These are phyloP conservation scores for Pseudococcus viburni DNA, from an alignment of 2,888 invertebrate genomes.

Conservation along the genomic window DNA sequence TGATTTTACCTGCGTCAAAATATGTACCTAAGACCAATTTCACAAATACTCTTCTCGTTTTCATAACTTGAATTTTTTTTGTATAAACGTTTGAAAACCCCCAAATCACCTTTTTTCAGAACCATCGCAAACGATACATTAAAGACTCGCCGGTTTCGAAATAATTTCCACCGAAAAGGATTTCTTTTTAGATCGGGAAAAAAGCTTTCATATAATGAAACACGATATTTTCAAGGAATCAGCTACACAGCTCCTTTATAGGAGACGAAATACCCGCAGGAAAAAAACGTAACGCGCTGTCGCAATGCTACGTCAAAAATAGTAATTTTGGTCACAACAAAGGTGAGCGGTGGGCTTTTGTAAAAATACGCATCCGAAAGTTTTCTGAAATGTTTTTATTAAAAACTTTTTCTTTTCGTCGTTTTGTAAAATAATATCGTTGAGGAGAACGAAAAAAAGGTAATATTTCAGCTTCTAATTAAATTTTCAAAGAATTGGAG, in stretches of 20 bases:
- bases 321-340: constrained; percentile 21
- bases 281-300: neutral
- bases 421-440: constrained; percentile 15
- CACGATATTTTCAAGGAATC: constrained; percentile 10
- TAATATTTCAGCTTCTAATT: constrained; percentile 25
- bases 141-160: neutral
- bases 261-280: neutral
- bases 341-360: constrained; percentile 14
- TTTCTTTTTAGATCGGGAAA: neutral
- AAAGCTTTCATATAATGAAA: constrained; percentile 24
- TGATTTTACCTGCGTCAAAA: too few species aligned
- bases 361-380: constrained; percentile 16
- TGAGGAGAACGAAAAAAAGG: neutral
- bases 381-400: constrained; percentile 20
- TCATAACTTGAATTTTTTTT: too few species aligned
- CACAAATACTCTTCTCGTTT: too few species aligned
- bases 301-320: constrained; percentile 2
- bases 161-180: constrained; percentile 2
- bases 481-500: constrained; percentile 6
- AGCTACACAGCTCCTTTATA: neutral
- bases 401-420: constrained; percentile 10
- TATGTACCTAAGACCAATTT: too few species aligned
- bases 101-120: too few species aligned
- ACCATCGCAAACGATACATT: too few species aligned
- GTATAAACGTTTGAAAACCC: too few species aligned